Evolutionary conservation across 1,140 invertebrate genomes (phyloP), one percentile per base, ranked within the genome.

Genomic region (Lordiphosa collinella): DNA sequence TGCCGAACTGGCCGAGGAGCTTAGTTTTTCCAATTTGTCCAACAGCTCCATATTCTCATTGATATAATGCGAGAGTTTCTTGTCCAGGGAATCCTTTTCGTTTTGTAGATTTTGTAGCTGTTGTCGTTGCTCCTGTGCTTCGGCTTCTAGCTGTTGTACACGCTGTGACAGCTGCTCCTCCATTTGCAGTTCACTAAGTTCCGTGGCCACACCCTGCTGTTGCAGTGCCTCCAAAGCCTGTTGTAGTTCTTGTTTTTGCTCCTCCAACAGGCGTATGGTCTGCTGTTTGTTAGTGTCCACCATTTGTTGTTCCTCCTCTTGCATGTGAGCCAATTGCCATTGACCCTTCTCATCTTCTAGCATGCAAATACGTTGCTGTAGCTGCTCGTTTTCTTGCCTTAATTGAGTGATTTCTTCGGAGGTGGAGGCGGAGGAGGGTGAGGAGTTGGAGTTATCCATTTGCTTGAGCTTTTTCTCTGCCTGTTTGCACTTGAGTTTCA

Each of bases 291-390:
- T 0, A 22, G 13, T 13, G 6, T 22, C 14, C 7, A 25, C 10
- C 31, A 46, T n/a, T 12, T 29, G 22, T 3, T 47, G 36, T 6
- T 35, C 56, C 3, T 75, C 57, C 40, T 80, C 46, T 3, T 82
- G 59, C 22, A 88, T 69, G 12, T 66, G 60, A 2, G 59, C 93
- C 82, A 96, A 90, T 89, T 96, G 94, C 79, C 96, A 92, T 89
- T 95, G 96, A 89, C 94, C 95, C 91, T 96, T 97, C 90, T 96
- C 95, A 88, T 97, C 95, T 90, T 97, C 96, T 46, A 97, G 90
- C 87, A 96, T 93, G 41, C 93, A 93, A 62, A 97, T 92, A 89
- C 93, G 92, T 68, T 96, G 94, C 66, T 93, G 92, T 65, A 97
- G 90, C 69, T 91, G 90, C 62, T 91, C 90, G 55, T 92, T 90